Conservation (phyloP, 37 sponge, comb jelly and placozoan genomes). For the Aphrocallistes beatrix region DNA sequence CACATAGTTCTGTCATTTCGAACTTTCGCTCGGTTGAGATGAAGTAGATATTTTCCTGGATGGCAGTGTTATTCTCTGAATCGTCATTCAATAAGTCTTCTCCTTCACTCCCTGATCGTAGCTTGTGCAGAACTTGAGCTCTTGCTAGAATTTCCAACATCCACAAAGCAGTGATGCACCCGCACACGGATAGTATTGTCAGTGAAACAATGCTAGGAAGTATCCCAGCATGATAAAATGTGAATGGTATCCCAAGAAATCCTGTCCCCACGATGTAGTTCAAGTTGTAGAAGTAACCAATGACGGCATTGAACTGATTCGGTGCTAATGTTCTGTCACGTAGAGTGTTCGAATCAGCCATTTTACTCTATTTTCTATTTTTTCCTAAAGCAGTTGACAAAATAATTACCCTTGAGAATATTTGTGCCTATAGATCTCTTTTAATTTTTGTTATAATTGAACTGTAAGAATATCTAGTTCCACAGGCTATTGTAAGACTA, state of each 20-base stretch:
- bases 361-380: too few relatives aligned
- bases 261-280: neutral
- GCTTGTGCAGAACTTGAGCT: neutral
- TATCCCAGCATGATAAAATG: neutral
- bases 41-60: neutral
- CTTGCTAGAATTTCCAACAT: neutral
- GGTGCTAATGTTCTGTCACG: too few relatives aligned
- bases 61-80: neutral
- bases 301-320: neutral
- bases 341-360: too few relatives aligned
- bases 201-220: neutral
- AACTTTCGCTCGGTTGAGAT: slow-evolving; percentile 42
- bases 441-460: too few relatives aligned
- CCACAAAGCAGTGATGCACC: slow-evolving; percentile 3
- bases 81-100: neutral
- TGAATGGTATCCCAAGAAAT: slow-evolving; percentile 5
- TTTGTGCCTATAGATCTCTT: too few relatives aligned
- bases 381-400: too few relatives aligned
- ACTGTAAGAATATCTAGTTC: too few relatives aligned
- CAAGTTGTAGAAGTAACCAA: slow-evolving; percentile 11
- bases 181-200: neutral
- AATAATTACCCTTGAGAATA: too few relatives aligned
- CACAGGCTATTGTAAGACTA: too few relatives aligned
- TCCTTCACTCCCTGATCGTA: neutral
- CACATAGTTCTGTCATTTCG: slow-evolving; percentile 58